Evolutionary conservation across 2,797 vertebrate species (phyloP).

Genomic region (Cichlasoma orientale): DNA sequence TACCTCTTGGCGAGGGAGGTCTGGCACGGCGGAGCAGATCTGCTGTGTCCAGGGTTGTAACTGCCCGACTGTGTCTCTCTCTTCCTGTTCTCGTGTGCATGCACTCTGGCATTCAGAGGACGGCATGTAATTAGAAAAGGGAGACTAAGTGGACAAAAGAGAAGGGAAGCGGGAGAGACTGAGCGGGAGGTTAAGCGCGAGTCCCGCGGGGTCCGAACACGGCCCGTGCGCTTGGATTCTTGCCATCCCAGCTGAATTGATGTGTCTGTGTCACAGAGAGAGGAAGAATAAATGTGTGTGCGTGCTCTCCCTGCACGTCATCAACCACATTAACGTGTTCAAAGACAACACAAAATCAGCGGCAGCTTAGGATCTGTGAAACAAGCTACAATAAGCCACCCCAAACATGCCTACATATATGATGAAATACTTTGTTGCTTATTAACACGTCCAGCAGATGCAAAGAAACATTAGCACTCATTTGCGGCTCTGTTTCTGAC

Average conservation of each 20-base stretch:
- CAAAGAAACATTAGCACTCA: background rate
- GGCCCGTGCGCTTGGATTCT: background rate
- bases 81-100: background rate
- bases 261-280: background rate
- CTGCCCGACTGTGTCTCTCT: conserved; percentile 44
- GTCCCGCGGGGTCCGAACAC: background rate
- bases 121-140: conserved; percentile 15
- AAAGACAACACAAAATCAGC: background rate
- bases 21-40: conserved; percentile 47
- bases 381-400: background rate
- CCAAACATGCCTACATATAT: background rate
- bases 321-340: background rate
- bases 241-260: background rate
- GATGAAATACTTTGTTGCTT: background rate
- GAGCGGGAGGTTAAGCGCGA: background rate
- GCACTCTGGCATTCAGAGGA: conserved; percentile 2
- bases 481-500: background rate
- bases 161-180: conserved; percentile 8
- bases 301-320: background rate
- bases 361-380: background rate
- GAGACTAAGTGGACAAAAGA: conserved; percentile 1
- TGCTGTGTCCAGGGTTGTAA: conserved; percentile 53
- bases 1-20: conserved; percentile 59
- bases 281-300: background rate
- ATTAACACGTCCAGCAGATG: background rate